Base-by-base conservation (phyloP, 1,140 invertebrate species). In the Drosophila rhopaloa region DNA sequence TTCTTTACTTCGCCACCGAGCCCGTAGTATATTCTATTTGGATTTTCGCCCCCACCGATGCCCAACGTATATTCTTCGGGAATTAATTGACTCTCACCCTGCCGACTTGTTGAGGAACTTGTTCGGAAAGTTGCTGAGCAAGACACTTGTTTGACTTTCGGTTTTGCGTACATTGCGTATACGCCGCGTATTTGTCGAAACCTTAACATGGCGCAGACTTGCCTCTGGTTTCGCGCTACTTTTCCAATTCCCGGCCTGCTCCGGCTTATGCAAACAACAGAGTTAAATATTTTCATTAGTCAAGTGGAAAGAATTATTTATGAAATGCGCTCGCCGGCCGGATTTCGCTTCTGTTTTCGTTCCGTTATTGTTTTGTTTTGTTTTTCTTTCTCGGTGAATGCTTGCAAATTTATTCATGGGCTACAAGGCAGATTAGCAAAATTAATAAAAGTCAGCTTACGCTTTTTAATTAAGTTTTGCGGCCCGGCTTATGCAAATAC, bases 211-310 rank as follows among this genome's bases (percentile, higher is more conserved):
- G 41, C 13, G 38, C 46, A 60, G 43, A 41, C 41, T 60, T 11
- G 19, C 29, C 46, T 56, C 63, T 65, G 65, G 38, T 53, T 66
- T 50, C 27, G 37, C 29, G 38, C n/a, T 14, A 7, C 58, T 29
- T 16, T 13, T 29, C 47, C 38, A 32, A 32, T 32, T 8, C 29
- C 29, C 6, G 8, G 6, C 6, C 29, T 10, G 19, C 61, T 66
- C 37, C 19, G 59, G 53, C 81, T 84, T 84, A 72, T 84, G 73
- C 77, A 85, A 85, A 81, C 71, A 57, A 61, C 60, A 62, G 75
- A 79, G 76, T 78, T 72, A 84, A 89, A 89, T 75, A 89, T 88
- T 88, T 88, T 88, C 72, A 83, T 83, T 89, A 89, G 79, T 83
- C 80, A 78, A 84, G 77, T 84, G 84, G 55, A 88, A 83, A 78